These are phyloP conservation scores for Caenorhabditis inopinata DNA, from an alignment of 1,140 invertebrate genomes.

Conservation along the genomic window DNA sequence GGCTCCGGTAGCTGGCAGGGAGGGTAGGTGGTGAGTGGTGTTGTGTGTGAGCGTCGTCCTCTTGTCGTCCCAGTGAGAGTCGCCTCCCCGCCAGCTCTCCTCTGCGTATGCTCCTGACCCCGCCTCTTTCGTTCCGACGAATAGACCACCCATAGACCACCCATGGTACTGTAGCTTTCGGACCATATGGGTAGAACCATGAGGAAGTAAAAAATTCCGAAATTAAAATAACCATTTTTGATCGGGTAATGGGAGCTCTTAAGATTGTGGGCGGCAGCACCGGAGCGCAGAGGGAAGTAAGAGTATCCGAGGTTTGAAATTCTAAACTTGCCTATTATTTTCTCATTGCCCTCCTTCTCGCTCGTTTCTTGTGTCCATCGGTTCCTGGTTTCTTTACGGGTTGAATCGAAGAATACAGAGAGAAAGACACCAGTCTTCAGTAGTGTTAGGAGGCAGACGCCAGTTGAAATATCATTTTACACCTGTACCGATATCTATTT, in stretches of 20 bases:
- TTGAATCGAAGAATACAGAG: background rate
- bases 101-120: background rate
- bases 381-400: conserved; percentile 17
- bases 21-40: conserved; percentile 11
- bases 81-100: background rate
- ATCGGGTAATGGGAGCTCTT: conserved; percentile 30
- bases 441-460: background rate
- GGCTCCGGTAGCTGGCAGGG: conserved; percentile 4
- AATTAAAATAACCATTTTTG: too few relatives aligned
- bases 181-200: background rate
- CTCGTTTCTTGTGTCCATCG: background rate
- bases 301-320: conserved; percentile 34
- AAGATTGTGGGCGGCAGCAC: background rate
- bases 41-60: conserved; percentile 21
- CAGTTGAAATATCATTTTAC: conserved; percentile 33
- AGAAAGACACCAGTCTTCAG: background rate
- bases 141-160: background rate
- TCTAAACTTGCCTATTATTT: conserved; percentile 34
- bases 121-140: background rate
- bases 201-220: background rate
- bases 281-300: background rate
- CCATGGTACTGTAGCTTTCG: background rate
- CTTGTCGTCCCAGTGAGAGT: background rate
- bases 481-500: conserved; percentile 34
- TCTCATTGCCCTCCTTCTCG: conserved; percentile 27